phyloP scores from a whole-genome alignment of 2,113 vertebrate species.

The Herpetotheres cachinnans region DNA sequence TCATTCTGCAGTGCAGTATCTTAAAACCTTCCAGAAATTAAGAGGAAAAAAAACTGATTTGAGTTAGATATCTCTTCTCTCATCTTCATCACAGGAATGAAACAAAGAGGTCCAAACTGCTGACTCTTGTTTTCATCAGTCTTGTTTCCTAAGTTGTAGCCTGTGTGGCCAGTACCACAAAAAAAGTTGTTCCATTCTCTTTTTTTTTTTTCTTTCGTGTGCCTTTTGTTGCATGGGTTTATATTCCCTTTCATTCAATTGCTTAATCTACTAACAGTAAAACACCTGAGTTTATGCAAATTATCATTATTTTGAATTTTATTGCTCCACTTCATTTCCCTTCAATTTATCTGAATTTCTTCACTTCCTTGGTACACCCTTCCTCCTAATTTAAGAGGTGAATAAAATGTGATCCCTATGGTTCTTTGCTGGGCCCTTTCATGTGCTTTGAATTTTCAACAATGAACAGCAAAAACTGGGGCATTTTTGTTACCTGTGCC shows the following conservation, averaged over 20 bases:
- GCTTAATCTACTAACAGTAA: not conserved
- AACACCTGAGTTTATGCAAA: slow-evolving; percentile 23
- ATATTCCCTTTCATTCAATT: not conserved
- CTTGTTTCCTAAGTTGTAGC: not conserved
- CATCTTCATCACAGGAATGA: not conserved
- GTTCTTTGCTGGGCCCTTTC: not conserved
- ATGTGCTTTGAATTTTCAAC: not conserved
- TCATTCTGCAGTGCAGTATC: not conserved
- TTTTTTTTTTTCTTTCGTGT: not conserved
- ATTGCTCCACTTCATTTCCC: slow-evolving; percentile 14
- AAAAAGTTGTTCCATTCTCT: not conserved
- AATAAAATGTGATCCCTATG: not conserved
- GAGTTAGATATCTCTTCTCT: not conserved
- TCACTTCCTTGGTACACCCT: slow-evolving; percentile 34
- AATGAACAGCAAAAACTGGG: not conserved
- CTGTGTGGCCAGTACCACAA: not conserved
- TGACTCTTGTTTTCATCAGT: not conserved
- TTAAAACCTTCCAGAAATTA: not conserved
- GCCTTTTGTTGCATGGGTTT: not conserved
- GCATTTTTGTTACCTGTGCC: not conserved
- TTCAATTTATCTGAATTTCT: slow-evolving; percentile 19
- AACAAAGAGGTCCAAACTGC: not conserved
- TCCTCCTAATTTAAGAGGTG: not conserved
- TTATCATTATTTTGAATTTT: slow-evolving; percentile 14
- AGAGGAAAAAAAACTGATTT: not conserved